Evolutionary conservation across 2,797 vertebrate genomes (phyloP).

Genomic region (Danionella dracula): DNA sequence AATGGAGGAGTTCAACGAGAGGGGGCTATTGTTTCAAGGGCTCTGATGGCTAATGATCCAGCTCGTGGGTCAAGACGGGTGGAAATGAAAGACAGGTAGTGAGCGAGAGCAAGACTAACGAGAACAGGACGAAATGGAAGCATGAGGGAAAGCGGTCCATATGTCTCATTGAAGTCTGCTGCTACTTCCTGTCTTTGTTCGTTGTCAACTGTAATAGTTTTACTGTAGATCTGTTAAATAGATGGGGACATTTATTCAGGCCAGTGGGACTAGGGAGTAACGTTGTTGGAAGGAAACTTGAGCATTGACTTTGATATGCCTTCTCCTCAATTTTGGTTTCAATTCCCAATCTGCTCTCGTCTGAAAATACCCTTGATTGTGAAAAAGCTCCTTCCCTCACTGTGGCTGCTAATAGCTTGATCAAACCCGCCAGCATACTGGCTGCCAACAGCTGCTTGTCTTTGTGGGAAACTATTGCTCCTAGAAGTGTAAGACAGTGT

Average conservation of each 20-base stretch:
- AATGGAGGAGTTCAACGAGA: constrained; percentile 64
- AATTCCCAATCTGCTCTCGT: constrained; percentile 61
- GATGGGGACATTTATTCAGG: constrained; percentile 34
- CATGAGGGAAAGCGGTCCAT: not conserved
- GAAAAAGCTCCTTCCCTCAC: constrained; percentile 49
- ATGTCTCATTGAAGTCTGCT: not conserved
- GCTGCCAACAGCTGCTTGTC: constrained; percentile 58
- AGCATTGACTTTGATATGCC: constrained; percentile 66
- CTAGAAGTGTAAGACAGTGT: constrained; percentile 47
- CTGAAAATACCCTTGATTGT: constrained; percentile 67
- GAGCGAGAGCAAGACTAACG: not conserved
- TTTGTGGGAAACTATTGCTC: constrained; percentile 48
- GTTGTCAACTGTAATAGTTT: constrained; percentile 8
- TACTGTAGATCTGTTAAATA: constrained; percentile 32
- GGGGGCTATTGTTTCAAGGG: constrained; percentile 68
- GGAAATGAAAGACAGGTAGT: constrained; percentile 38
- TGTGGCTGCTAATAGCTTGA: constrained; percentile 64
- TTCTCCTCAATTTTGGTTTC: constrained; percentile 66
- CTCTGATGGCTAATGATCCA: constrained; percentile 72
- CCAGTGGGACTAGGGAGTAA: constrained; percentile 40
- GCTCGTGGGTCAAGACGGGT: constrained; percentile 58
- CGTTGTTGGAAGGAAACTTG: constrained; percentile 50
- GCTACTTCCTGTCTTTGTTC: not conserved
- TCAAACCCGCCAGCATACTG: constrained; percentile 60
- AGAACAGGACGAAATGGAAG: constrained; percentile 1